These are phyloP conservation scores for Volucella inflata DNA, from an alignment of 2,888 invertebrate genomes.

Conservation along the genomic window DNA sequence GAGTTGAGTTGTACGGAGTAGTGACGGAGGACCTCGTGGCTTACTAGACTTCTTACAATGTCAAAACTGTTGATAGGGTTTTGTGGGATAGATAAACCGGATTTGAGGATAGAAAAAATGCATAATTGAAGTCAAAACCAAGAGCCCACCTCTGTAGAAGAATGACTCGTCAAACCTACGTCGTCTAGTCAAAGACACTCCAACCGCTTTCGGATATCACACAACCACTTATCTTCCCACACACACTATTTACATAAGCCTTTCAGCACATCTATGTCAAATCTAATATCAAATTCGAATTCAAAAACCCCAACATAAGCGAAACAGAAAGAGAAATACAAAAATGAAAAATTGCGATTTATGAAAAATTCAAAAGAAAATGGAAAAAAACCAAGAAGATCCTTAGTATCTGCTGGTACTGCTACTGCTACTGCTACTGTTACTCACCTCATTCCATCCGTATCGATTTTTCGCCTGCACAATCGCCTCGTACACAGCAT, in stretches of 20 bases:
- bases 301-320: background rate
- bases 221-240: slow-evolving; percentile 27
- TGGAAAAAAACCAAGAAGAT: background rate
- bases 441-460: slow-evolving; percentile 88
- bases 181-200: too few species aligned
- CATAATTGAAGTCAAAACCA: too few species aligned
- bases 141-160: too few species aligned
- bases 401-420: background rate
- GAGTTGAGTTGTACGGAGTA: too few species aligned
- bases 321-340: slow-evolving; percentile 7
- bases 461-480: slow-evolving; percentile 90
- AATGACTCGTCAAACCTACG: too few species aligned
- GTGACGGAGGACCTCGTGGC: too few species aligned
- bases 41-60: too few species aligned
- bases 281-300: slow-evolving; percentile 5
- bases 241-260: slow-evolving; percentile 37
- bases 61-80: too few species aligned
- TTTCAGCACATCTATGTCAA: slow-evolving; percentile 42
- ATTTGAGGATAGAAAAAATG: too few species aligned
- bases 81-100: too few species aligned
- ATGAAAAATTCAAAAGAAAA: slow-evolving; percentile 57
- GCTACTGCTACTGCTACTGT: slow-evolving; percentile 9
- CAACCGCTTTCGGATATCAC: background rate
- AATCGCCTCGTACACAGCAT: slow-evolving; percentile 89
- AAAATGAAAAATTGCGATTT: slow-evolving; percentile 6